Evolutionary conservation across 2,797 vertebrate genomes (phyloP), one percentile per base, ranked within the genome.

Genomic region (Linurgus olivaceus): DNA sequence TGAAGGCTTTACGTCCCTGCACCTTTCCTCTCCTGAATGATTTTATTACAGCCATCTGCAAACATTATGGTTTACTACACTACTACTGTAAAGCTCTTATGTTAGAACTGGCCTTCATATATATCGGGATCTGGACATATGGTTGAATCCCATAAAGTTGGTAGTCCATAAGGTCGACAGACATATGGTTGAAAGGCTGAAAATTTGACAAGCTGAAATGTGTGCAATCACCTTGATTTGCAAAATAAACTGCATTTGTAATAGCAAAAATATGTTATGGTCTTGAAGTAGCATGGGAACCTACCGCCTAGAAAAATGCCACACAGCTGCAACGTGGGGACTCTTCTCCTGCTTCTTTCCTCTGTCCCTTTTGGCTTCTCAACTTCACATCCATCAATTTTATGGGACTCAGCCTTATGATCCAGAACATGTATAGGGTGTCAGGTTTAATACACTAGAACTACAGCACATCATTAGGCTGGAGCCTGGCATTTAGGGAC

Each of bases 21-120:
- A 97, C 96, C 96, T 98, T 97, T 97, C 94, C 96, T 97, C 96
- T 96, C 96, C 97, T 97, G 97, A 97, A 97, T 97, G 96, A 95
- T 97, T 96, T 98, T 97, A 97, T 97, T 97, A 96, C 95, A 96
- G 97, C 94, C 96, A 97, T 98, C 97, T 97, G 96, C 96, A 98
- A 97, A 97, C 97, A 97, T 97, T 98, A 97, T 96, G 96, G 97
- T 96, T 98, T 97, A 97, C 97, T 97, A 97, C 92, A 91, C 72
- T 96, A 94, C 97, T 96, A 97, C 96, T 89, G 75, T 96, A 97
- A 97, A 98, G 96, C 91, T 97, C 97, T 97, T 98, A 96, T 97
- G 96, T 98, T 96, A 96, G 96, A 97, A 97, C 97, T 94, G 92
- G 90, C 91, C 97, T 92, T 92, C 96, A 95, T 96, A 96, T 90